Base-by-base conservation (phyloP, 2,797 vertebrate genomes). In the Vespertilio murinus region DNA sequence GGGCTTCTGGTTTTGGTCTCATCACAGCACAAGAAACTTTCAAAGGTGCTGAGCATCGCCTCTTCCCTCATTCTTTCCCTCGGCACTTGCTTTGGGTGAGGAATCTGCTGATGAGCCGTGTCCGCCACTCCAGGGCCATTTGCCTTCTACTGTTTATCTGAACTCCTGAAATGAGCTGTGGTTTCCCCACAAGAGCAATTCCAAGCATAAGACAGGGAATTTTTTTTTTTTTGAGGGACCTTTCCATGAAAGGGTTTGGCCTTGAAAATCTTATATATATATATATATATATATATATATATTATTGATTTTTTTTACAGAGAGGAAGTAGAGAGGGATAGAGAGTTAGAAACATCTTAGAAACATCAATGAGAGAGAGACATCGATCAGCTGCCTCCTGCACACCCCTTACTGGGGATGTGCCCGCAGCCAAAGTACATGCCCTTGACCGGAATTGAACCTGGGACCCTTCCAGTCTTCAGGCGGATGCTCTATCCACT, bases 211-310 rank as follows among this genome's bases (percentile, higher is more conserved):
- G 81, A 77, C 73, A 67, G 56, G 67, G 74, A 28, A 6, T 14
- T 17, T 49, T 40, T 52, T 9, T 25, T 40, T 65, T 28, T 47
- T 47, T 47, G 28, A 56, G 14, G 6, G 33, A n/a, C 30, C 89
- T 86, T 83, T n/a, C 22, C 35, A 8, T 49, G 67, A 77, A 82
- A 75, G 79, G 54, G 52, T 25, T 88, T 83, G 75, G 65, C 96
- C 89, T 94, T 95, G 78, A 85, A 82, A 92, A 64, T 61, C 56
- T 89, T 82, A n/a, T n/a, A n/a, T n/a, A n/a, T n/a, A n/a, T n/a
- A n/a, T n/a, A n/a, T n/a, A n/a, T n/a, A n/a, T n/a, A n/a, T n/a
- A n/a, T n/a, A n/a, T n/a, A n/a, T n/a, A n/a, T n/a, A n/a, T n/a
- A n/a, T n/a, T n/a, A n/a, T n/a, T n/a, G n/a, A n/a, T n/a, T n/a